These are phyloP conservation scores for Diloba caeruleocephala DNA, from an alignment of 2,888 invertebrate genomes.

Conservation along the genomic window DNA sequence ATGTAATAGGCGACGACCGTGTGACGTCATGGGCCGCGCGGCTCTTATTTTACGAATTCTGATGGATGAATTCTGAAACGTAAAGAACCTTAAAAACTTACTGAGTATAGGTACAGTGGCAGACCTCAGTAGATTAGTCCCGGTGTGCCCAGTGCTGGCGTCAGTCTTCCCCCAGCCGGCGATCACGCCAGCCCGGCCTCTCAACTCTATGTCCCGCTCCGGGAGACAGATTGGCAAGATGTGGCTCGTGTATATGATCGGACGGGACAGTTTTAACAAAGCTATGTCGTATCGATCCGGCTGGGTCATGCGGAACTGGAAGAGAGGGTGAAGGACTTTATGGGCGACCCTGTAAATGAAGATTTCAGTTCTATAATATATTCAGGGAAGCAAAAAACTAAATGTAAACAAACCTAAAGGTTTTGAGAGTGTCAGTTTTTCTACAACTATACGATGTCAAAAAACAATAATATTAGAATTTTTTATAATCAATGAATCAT, in stretches of 20 bases:
- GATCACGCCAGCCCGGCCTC: constrained; percentile 86
- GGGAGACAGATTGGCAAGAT: constrained; percentile 95
- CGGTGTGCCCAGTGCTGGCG: constrained; percentile 92
- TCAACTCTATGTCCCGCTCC: constrained; percentile 74
- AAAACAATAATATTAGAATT: too few relatives aligned
- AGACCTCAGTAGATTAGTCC: constrained; percentile 94
- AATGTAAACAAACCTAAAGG: too few relatives aligned
- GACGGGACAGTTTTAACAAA: constrained; percentile 91
- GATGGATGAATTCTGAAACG: too few relatives aligned
- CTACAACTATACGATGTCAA: too few relatives aligned
- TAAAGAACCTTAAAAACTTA: constrained; percentile 76
- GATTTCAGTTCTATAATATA: too few relatives aligned
- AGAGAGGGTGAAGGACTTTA: constrained; percentile 94
- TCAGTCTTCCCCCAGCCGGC: constrained; percentile 96
- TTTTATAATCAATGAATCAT: too few relatives aligned
- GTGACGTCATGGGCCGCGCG: too few relatives aligned
- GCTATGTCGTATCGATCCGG: constrained; percentile 95
- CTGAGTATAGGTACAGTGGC: constrained; percentile 95
- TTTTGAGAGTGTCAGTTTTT: too few relatives aligned
- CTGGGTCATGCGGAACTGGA: constrained; percentile 94
- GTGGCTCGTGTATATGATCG: constrained; percentile 90
- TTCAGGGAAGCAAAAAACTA: too few relatives aligned
- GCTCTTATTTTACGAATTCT: too few relatives aligned
- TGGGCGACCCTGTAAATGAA: constrained; percentile 90
- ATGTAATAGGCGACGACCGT: too few relatives aligned